phyloP scores from a whole-genome alignment of 2,797 vertebrate species.

The Masticophis lateralis region DNA sequence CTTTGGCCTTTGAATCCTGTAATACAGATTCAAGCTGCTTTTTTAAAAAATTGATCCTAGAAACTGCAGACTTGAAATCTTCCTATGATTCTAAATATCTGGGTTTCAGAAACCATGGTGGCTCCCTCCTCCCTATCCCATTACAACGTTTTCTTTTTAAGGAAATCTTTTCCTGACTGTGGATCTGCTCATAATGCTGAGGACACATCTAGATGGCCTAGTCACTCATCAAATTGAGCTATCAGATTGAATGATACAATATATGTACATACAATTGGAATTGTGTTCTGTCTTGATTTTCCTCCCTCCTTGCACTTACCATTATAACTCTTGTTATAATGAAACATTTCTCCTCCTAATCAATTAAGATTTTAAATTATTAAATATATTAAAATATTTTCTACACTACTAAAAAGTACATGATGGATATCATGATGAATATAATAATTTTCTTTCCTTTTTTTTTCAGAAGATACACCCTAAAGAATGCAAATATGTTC shows the following conservation, averaged over 20 bases:
- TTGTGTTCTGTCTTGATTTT: conserved; percentile 35
- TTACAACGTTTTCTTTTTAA: neutral
- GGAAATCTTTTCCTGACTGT: neutral
- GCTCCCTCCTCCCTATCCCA: neutral
- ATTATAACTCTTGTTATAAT: neutral
- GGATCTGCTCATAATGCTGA: neutral
- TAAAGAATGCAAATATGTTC: conserved; percentile 26
- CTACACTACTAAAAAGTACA: neutral
- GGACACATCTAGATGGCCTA: neutral
- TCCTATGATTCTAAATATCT: neutral
- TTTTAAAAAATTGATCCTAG: neutral
- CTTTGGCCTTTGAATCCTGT: neutral
- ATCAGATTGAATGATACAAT: neutral
- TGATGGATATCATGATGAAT: neutral
- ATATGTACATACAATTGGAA: neutral
- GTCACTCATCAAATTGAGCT: neutral
- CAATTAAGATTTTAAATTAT: neutral
- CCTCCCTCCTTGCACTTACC: neutral
- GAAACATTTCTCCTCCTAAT: neutral
- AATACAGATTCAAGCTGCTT: neutral
- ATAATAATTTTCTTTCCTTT: neutral
- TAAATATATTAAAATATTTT: neutral
- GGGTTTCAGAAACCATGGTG: neutral
- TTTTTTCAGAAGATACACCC: neutral
- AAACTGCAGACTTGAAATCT: neutral